Evolutionary conservation across 2,113 vertebrate genomes (phyloP), one percentile per base, ranked within the genome.

Genomic region (Asarcornis scutulata): DNA sequence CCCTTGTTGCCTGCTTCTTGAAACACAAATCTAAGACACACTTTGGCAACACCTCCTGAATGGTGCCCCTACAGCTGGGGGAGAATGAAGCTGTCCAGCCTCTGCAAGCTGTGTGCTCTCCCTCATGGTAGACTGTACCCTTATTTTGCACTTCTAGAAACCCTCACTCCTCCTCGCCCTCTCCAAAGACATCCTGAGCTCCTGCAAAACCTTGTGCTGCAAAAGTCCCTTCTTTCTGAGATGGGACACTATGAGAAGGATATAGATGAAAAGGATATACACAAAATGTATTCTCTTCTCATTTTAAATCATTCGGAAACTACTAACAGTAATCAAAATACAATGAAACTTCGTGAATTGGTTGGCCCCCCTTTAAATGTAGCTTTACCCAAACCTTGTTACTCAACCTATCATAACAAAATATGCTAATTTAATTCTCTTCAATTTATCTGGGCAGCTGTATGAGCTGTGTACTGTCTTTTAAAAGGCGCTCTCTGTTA

Each of bases 61-160:
- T 7, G 16, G 17, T 56, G 17, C 29, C 22, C 59, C 25, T 79
- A 31, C 15, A 85, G 53, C 58, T 80, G 63, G 4, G 14, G 22
- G 17, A 78, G 31, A 56, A 72, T 50, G n/a, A 87, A 79, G 40
- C 31, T 1, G 0, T 69, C 6, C 50, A 74, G 18, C 55, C n/a
- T 80, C 50, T 89, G 18, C 4, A 3, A 72, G 38, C 42, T 56
- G 25, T 1, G 2, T 81, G 56, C 23, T 91, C 26, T 78, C 26
- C 23, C 21, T 88, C 6, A 9, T 13, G 17, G 53, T 17, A 26
- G 13, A 4, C 4, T 2, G 1, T 3, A 1, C 53, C 22, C 32
- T 82, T 84, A 77, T 62, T 77, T 66, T 71, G 31, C 3, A 1
- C 31, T 83, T 83, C 32, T 68, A 52, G 56, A 59, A 71, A 59